Percentiles rank a stretch among this genome's conserved stretches.
phyloP scores from a whole-genome alignment of 2,797 vertebrate genomes.

The Bovichtus variegatus region DNA sequence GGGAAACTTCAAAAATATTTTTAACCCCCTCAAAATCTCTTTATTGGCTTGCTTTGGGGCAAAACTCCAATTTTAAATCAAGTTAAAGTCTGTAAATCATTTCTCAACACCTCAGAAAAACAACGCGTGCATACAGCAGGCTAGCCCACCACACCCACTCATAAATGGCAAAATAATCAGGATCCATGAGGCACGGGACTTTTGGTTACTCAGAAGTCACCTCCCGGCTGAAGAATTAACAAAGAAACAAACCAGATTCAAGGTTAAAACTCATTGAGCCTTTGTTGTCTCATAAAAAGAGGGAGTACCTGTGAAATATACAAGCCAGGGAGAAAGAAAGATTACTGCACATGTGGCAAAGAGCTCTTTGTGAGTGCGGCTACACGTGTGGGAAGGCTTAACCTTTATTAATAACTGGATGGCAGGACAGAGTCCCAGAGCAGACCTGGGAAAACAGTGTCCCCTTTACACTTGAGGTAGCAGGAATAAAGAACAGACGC shows the following conservation, averaged over 20 bases:
- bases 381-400: slow-evolving; percentile 49
- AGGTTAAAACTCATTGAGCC: slow-evolving; percentile 38
- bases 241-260: slow-evolving; percentile 50
- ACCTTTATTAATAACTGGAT: slow-evolving; percentile 43
- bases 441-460: slow-evolving; percentile 60
- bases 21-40: slow-evolving; percentile 3
- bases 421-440: slow-evolving; percentile 36
- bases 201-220: slow-evolving; percentile 42
- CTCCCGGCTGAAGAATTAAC: slow-evolving; percentile 41
- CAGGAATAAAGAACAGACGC: slow-evolving; percentile 68
- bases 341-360: slow-evolving; percentile 33
- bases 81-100: slow-evolving; percentile 45
- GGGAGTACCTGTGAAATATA: slow-evolving; percentile 33
- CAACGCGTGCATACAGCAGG: slow-evolving; percentile 22
- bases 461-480: slow-evolving; percentile 75
- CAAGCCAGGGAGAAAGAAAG: slow-evolving; percentile 1
- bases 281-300: slow-evolving; percentile 45
- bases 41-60: slow-evolving; percentile 12
- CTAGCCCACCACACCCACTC: slow-evolving; percentile 32
- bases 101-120: slow-evolving; percentile 35
- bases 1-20: slow-evolving; percentile 32
- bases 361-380: slow-evolving; percentile 4
- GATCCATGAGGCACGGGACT: slow-evolving; percentile 39
- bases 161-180: slow-evolving; percentile 54
- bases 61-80: slow-evolving; percentile 36